Evolutionary conservation across 2,888 invertebrate species (phyloP), one percentile per base, ranked within the genome.

Genomic region (Crematogaster levior): DNA sequence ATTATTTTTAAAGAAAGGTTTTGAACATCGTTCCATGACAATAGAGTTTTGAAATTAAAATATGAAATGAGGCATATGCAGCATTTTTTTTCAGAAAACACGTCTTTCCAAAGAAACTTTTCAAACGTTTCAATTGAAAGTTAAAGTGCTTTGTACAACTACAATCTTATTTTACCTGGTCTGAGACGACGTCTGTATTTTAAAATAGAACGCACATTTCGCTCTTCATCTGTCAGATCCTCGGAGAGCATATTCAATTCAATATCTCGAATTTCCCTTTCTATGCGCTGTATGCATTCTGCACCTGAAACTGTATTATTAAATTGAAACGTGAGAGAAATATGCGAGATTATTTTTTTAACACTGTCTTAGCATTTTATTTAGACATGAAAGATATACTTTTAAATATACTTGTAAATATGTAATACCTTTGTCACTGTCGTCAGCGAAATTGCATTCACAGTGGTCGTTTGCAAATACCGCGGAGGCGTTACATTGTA

Each of bases 401-500:
- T n/a, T n/a, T n/a, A n/a, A n/a, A n/a, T n/a, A n/a, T n/a, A 27
- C 1, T 51, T 40, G 24, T 43, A 18, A 60, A 72, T 58, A 6
- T 24, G 24, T 7, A 4, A 72, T 91, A 92, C 91, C 91, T 88
- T 81, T 68, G 12, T 83, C 46, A 56, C 75, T 82, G 30, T 86
- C 79, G 1, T 88, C 83, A 18, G 40, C 48, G 40, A 88, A 72
- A 18, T 85, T 83, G 82, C 92, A 92, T 61, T 89, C 86, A 73
- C 92, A 92, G 18, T 68, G 51, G n/a, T 56, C 84, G 4, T 92
- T 56, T 0, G 65, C 74, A 24, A 91, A 87, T 30, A 82, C 73
- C 46, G 88, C 87, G 15, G 60, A 58, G 53, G 89, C 90, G 1
- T 85, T 84, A 75, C 91, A 90, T 58, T 74, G 83, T 12, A 68